Evolutionary conservation across 2,113 vertebrate species (phyloP).

Genomic region (Pelecanoides urinatrix): DNA sequence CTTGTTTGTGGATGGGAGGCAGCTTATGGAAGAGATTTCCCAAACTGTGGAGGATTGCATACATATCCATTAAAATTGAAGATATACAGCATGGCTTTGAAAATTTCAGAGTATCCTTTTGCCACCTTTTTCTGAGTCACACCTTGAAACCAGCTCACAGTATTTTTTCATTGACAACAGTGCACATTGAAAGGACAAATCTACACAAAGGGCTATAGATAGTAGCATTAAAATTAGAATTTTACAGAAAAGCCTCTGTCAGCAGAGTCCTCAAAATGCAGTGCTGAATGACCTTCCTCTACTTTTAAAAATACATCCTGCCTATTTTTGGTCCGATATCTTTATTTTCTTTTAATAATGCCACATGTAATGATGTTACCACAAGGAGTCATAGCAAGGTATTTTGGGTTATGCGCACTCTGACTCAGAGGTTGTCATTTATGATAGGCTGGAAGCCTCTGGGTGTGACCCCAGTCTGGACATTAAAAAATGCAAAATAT

Average conservation of each 20-base stretch:
- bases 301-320: background rate
- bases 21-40: background rate
- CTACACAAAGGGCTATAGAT: conserved; percentile 64
- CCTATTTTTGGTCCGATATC: conserved; percentile 13
- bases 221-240: conserved; percentile 57
- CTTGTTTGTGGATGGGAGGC: background rate
- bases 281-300: background rate
- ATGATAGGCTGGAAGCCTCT: background rate
- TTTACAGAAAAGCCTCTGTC: conserved; percentile 60
- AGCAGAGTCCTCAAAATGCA: conserved; percentile 59
- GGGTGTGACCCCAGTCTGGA: background rate
- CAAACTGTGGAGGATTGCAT: background rate
- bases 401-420: background rate
- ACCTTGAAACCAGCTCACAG: conserved; percentile 47
- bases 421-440: background rate
- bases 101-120: background rate
- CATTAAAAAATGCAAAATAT: background rate
- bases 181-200: conserved; percentile 51
- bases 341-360: background rate
- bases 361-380: background rate
- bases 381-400: background rate
- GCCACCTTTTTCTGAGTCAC: conserved; percentile 28
- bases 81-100: background rate
- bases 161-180: conserved; percentile 39
- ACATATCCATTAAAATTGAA: background rate